These are phyloP conservation scores for Zygogramma bicolorata DNA, from an alignment of 2,888 invertebrate species.

Conservation along the genomic window DNA sequence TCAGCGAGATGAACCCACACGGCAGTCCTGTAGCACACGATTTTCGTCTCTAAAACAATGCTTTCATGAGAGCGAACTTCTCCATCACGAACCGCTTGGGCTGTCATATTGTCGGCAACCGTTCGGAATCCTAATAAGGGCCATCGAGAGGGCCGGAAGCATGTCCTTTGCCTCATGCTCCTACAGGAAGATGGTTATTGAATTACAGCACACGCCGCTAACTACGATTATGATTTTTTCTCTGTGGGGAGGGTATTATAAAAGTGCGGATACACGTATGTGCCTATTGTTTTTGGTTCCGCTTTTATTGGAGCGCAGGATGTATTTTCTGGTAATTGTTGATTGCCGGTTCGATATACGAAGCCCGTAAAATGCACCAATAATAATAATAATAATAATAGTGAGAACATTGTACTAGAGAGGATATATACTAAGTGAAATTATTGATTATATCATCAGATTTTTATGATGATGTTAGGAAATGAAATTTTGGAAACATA, in stretches of 20 bases:
- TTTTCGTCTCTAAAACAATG: background rate
- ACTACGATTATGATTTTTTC: background rate
- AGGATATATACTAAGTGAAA: background rate
- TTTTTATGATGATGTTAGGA: too few relatives aligned
- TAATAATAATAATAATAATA: background rate
- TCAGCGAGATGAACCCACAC: background rate
- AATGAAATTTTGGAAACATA: too few relatives aligned
- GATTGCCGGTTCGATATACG: background rate
- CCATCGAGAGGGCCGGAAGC: slow-evolving; percentile 43
- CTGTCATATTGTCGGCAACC: background rate
- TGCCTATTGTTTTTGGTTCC: background rate
- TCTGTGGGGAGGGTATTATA: background rate
- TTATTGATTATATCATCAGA: too few relatives aligned
- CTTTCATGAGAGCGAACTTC: background rate
- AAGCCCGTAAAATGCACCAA: background rate
- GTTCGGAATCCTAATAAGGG: slow-evolving; percentile 28
- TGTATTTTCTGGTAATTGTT: background rate
- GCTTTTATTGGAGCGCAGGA: background rate
- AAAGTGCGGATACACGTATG: slow-evolving; percentile 6
- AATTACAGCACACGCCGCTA: slow-evolving; percentile 30
- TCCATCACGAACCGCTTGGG: background rate
- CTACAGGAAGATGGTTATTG: slow-evolving; percentile 32
- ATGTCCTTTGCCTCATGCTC: slow-evolving; percentile 33
- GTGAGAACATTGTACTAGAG: too few relatives aligned
- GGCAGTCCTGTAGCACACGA: slow-evolving; percentile 20